Conservation (phyloP, 1,140 invertebrate genomes). For the Mamestra configurata region DNA sequence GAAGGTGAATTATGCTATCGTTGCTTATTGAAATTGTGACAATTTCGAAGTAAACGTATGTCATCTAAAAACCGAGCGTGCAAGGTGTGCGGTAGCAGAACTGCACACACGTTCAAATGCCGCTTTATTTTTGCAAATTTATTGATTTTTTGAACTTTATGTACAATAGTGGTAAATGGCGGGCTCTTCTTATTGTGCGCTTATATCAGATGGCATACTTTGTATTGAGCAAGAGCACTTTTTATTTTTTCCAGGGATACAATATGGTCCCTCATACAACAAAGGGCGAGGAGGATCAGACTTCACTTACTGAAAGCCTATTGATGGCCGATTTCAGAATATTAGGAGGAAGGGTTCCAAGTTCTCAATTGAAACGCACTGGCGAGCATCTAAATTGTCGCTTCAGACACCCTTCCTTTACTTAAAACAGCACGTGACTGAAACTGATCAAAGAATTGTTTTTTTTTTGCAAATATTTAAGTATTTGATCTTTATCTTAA, state of each 20-base stretch:
- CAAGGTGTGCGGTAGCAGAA: too few species aligned
- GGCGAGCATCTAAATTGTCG: neutral
- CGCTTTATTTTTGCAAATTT: too few species aligned
- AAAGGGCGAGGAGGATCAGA: neutral
- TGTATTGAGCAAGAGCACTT: too few species aligned
- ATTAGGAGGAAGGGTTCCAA: neutral
- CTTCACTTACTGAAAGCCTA: neutral
- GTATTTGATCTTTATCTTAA: too few species aligned
- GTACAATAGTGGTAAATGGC: too few species aligned
- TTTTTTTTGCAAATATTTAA: too few species aligned
- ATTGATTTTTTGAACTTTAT: too few species aligned
- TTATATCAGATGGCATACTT: too few species aligned
- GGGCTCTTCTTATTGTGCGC: too few species aligned
- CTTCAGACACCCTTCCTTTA: neutral
- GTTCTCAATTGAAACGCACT: neutral
- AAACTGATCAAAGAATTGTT: too few species aligned
- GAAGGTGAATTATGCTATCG: neutral
- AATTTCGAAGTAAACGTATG: neutral
- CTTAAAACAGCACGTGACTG: neutral
- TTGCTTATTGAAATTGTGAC: neutral
- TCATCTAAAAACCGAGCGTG: too few species aligned
- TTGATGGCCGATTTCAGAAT: neutral
- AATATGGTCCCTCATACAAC: neutral
- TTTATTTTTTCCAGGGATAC: neutral
- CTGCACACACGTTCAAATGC: too few species aligned